Percentiles rank a stretch among this genome's conserved stretches.
These are phyloP conservation scores for Xylocampa areola DNA, from an alignment of 2,888 invertebrate genomes.

Conservation along the genomic window DNA sequence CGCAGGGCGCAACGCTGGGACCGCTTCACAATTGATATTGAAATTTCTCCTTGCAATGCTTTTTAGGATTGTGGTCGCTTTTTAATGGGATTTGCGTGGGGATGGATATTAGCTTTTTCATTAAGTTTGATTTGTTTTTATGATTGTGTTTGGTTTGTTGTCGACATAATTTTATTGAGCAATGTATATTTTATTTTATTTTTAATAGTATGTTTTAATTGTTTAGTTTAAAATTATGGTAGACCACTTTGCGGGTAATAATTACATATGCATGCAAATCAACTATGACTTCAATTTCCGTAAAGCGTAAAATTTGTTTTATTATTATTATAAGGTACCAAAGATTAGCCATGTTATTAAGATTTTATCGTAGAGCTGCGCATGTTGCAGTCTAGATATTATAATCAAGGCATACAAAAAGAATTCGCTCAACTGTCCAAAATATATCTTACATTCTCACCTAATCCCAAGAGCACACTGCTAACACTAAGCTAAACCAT, in stretches of 20 bases:
- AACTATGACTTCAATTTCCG: no score
- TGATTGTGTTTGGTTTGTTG: conserved; percentile 10
- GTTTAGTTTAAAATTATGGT: no score
- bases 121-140: conserved; percentile 44
- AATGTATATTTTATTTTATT: conserved; percentile 8
- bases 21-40: conserved; percentile 78
- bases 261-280: no score
- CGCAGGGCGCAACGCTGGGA: conserved; percentile 71
- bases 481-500: conserved; percentile 50
- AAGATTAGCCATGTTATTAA: no score
- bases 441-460: conserved; percentile 6
- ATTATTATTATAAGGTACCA: no score
- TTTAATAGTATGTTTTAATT: no score
- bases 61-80: conserved; percentile 60
- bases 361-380: no score
- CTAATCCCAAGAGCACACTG: conserved; percentile 33
- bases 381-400: no score
- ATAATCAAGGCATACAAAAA: no score
- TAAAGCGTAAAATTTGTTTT: no score
- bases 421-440: neutral
- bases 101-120: conserved; percentile 55
- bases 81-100: conserved; percentile 59
- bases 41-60: conserved; percentile 70
- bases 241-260: no score
- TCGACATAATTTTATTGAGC: conserved; percentile 8